Base-by-base conservation (phyloP, 2,888 invertebrate species). In the Charanyca ferruginea region DNA sequence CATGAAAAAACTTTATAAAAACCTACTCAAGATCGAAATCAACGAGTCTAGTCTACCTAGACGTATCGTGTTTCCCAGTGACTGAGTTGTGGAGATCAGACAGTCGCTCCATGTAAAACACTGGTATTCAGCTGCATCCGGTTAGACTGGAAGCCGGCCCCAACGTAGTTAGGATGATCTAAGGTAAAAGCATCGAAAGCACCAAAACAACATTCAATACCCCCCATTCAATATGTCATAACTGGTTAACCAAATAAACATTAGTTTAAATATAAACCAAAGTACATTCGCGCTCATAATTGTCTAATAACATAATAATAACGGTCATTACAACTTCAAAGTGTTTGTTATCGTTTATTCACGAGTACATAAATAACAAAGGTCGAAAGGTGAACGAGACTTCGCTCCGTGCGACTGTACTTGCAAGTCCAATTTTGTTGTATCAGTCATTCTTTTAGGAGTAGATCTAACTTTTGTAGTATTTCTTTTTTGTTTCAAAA, bases 271-370 rank as follows among this genome's bases (percentile, higher is more conserved):
- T 67, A 58, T 57, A 62, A 63, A 75, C 55, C 42, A 13, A 61
- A 42, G 67, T 69, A 66, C 66, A 66, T 61, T 52, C 60, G 44
- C 52, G 72, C 23, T 55, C 68, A 59, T 82, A 79, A 83, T 79
- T 69, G 64, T 69, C 71, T 52, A 83, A 77, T 84, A 76, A 72
- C 52, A 76, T 44, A 66, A 76, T 79, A 83, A 76, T 83, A 81
- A 67, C 73, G 72, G 65, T 73, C 78, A 80, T 83, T 85, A 80
- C 47, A 53, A 79, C 84, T 77, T 85, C 85, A 86, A 86, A 85
- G 86, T 73, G 79, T 72, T 60, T 71, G 71, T 80, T 83, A 83
- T 83, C 83, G 54, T 66, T 77, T 73, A 75, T 66, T 60, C 54
- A 69, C 58, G 61, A 61, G 62, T 59, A 72, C 83, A 84, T 86